Evolutionary conservation across 2,888 invertebrate genomes (phyloP).

Genomic region (Leptopterna dolabrata): DNA sequence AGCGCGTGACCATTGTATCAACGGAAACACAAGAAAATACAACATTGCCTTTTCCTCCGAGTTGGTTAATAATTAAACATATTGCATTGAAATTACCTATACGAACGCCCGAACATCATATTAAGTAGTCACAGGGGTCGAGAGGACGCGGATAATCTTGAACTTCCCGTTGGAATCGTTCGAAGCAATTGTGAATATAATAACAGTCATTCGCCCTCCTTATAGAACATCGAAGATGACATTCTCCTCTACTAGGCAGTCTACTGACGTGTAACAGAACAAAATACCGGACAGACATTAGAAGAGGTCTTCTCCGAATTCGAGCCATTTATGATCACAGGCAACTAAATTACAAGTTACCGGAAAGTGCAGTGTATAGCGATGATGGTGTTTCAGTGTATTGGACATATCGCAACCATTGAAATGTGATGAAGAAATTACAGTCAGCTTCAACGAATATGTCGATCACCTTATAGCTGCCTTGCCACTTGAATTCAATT

Average conservation of each 20-base stretch:
- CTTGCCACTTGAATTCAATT: no score
- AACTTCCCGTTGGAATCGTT: slow-evolving; percentile 14
- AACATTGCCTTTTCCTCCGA: background rate
- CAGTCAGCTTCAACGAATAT: no score
- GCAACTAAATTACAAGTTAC: no score
- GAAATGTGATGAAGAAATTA: no score
- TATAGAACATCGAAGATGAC: background rate
- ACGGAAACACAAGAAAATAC: background rate
- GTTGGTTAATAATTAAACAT: background rate
- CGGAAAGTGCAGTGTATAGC: no score
- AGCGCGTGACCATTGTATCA: background rate
- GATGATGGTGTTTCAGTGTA: no score
- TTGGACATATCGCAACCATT: no score
- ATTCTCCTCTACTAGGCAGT: background rate
- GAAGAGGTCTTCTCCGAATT: background rate
- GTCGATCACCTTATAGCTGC: no score
- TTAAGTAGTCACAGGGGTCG: background rate
- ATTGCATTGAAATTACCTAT: background rate
- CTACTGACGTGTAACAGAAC: background rate
- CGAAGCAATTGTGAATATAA: slow-evolving; percentile 3
- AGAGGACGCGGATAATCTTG: slow-evolving; percentile 34
- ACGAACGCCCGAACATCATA: background rate
- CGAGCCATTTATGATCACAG: no score
- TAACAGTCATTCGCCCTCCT: background rate
- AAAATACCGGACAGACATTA: background rate